These are phyloP conservation scores for Ptychochromis oligacanthus DNA, from an alignment of 2,113 vertebrate species.

Conservation along the genomic window DNA sequence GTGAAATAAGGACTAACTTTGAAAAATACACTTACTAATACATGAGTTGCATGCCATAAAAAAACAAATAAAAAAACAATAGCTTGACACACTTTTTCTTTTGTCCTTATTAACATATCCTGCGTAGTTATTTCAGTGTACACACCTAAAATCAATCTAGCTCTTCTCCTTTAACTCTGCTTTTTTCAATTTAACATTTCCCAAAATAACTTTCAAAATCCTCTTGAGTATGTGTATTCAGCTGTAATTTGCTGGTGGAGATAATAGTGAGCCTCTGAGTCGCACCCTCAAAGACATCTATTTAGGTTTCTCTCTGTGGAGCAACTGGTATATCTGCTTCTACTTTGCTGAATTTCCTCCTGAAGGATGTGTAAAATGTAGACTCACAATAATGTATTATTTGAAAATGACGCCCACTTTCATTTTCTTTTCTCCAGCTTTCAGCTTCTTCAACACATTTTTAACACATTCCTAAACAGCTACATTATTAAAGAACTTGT, in stretches of 20 bases:
- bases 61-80: neutral
- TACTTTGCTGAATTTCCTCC: neutral
- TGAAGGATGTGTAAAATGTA: neutral
- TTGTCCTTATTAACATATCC: neutral
- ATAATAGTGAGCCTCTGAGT: neutral
- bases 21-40: neutral
- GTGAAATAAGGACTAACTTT: neutral
- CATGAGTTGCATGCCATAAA: neutral
- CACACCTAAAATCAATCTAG: neutral
- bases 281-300: slow-evolving; percentile 10
- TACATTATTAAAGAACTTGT: neutral
- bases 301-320: neutral
- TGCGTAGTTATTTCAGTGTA: neutral
- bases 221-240: neutral
- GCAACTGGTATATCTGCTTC: neutral
- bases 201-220: neutral
- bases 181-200: neutral
- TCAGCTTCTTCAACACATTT: neutral
- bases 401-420: neutral
- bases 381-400: neutral
- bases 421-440: neutral
- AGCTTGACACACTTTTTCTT: neutral
- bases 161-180: neutral
- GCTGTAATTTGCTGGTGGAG: neutral
- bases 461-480: neutral